Base-by-base conservation (phyloP, 2,113 vertebrate genomes). In the Dunckerocampus dactyliophorus region DNA sequence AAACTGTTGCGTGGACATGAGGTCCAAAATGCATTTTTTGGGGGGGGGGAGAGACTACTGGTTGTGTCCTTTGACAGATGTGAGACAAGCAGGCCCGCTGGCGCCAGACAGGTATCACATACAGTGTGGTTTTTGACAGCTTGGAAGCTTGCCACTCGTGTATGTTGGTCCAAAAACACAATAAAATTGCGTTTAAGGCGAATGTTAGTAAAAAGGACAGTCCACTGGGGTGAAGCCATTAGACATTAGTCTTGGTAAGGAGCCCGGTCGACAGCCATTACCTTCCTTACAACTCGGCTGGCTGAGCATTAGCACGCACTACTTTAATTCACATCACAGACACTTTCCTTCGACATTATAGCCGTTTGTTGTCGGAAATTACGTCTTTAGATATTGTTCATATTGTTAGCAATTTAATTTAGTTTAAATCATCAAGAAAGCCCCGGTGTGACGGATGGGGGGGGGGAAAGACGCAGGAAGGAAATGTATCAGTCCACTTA, bases 401-500 rank as follows among this genome's bases (percentile, higher is more conserved):
- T 39, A 11, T 12, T 43, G 39, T 43, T 43, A 43, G 14, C 12
- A 3, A 43, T 43, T 43, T 14, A 63, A 72, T 53, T 71, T 76
- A 50, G 48, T 77, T 71, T 69, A 71, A 83, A 76, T 77, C 49
- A 75, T 69, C 75, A 76, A 78, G 59, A 63, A 46, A 82, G 62
- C 63, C 51, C 52, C 12, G 68, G 67, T 43, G 67, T 58, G 67
- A 54, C 69, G 58, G 71, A 81, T 6, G 20, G 16, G 34, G 12
- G 53, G 77, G 65, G 69, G 72, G 76, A 83, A 86, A 87, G 80
- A 88, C 87, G 85, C 86, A 88, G 84, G 86, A 88, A 88, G 84
- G 85, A 87, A 88, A 90, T 78, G 82, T 88, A 89, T 85, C 80
- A 87, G 80, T 90, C 84, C 82, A 90, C 88, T 89, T 88, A 90